Evolutionary conservation across 1,140 invertebrate genomes (phyloP), one percentile per base, ranked within the genome.

Genomic region (Caenorhabditis inopinata): DNA sequence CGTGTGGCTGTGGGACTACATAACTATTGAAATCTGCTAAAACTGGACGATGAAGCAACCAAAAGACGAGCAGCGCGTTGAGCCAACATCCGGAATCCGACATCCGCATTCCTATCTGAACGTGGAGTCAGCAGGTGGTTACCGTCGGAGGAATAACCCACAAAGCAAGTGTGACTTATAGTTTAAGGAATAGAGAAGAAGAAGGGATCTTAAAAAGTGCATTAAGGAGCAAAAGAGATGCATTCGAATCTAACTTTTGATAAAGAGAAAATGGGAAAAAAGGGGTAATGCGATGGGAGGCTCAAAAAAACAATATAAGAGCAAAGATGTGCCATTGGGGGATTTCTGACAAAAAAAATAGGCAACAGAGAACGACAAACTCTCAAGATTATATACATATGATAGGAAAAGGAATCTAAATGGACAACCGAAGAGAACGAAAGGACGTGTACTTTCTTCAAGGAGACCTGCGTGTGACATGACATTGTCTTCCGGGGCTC

Each of bases 401-500:
- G 58, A 68, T 68, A 21, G 32, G 12, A 38, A 12, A 6, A 18
- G 58, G 58, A 68, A 38, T 68, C 58, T 38, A 38, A 68, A 38
- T 18, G n/a, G 58, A 29, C 5, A 9, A 48, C 6, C 5, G 47
- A 5, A 48, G 6, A 18, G 47, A 12, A 51, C 6, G 27, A 51
- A n/a, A n/a, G n/a, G 38, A 29, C n/a, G 32, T 42, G n/a, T 27
- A 32, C 25, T 68, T 68, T 68, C 23, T 42, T 38, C 11, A 68
- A 21, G 11, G 58, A 32, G 35, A n/a, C n/a, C n/a, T n/a, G n/a
- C 32, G 14, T 68, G 58, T 68, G 58, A 68, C 58, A 68, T 68
- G 58, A 68, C 58, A 68, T 68, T 42, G 58, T 42, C 58, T 68
- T 68, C 58, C 58, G 58, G 58, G 58, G n/a, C n/a, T n/a, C 23